These are phyloP conservation scores for Aegithalos caudatus DNA, from an alignment of 2,113 vertebrate species.

Conservation along the genomic window DNA sequence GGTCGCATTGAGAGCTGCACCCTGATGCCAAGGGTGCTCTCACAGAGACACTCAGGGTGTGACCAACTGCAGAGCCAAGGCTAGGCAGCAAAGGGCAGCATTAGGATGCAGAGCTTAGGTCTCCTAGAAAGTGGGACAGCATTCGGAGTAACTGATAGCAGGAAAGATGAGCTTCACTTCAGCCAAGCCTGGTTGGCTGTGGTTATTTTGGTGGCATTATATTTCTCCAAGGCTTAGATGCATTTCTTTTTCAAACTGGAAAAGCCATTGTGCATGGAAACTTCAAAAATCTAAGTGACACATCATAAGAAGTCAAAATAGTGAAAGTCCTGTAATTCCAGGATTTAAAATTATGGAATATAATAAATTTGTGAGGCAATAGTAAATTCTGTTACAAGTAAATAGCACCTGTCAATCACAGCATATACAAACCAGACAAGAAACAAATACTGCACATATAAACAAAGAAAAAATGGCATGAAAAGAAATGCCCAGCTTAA, in stretches of 20 bases:
- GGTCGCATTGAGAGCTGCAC: fast-evolving
- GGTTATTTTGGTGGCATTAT: not conserved
- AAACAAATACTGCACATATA: not conserved
- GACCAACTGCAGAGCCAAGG: not conserved
- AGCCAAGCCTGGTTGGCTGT: not conserved
- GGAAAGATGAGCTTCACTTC: not conserved
- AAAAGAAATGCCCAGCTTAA: not conserved
- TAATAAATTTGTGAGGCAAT: not conserved
- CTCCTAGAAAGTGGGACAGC: not conserved
- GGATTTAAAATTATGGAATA: not conserved
- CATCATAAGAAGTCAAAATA: not conserved
- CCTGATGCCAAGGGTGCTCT: fast-evolving
- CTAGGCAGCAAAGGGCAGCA: not conserved
- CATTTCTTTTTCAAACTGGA: not conserved
- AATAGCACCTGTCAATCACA: not conserved
- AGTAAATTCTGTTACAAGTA: not conserved
- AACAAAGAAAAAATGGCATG: not conserved
- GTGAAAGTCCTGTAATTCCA: not conserved
- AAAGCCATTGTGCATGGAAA: not conserved
- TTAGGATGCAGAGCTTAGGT: not conserved
- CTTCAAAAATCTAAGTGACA: not conserved
- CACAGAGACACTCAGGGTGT: fast-evolving
- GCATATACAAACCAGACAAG: not conserved
- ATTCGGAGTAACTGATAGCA: not conserved
- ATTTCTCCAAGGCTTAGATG: not conserved